Evolutionary conservation across 1,140 invertebrate species (phyloP), one percentile per base, ranked within the genome.

Genomic region (Octopus sinensis): DNA sequence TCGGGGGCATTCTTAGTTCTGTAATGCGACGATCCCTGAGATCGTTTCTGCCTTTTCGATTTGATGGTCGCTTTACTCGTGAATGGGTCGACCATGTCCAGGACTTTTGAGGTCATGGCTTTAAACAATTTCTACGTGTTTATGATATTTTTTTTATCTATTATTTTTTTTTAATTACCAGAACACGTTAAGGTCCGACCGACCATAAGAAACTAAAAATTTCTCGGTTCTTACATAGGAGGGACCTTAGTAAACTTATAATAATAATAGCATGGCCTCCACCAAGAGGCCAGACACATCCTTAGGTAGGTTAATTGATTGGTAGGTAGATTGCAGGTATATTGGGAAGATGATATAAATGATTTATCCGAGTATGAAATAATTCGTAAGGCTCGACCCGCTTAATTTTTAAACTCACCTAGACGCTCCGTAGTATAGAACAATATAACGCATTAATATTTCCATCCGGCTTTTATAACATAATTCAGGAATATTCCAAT

Each of bases 21-120:
- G 86, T 91, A 91, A 87, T 91, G 90, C 81, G 90, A 91, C 80
- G 90, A 91, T 81, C 90, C 90, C 84, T 91, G 90, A 84, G 89
- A 90, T 86, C 89, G 85, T 86, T 91, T 91, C 84, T 90, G 90
- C 84, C 91, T 91, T 86, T 90, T 90, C 56, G 89, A 87, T 86
- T 91, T 91, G 76, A 90, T 88, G 75, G 89, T 86, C 80, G 86
- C 86, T 84, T 91, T 91, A 80, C 85, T 89, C 30, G 89, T 87
- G 83, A 91, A 91, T 23, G 90, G 90, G 84, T 91, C 90, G 81
- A 91, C 89, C 78, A 87, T 88, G 83, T 90, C 89, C 78, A 86
- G 86, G 77, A 88, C 84, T 85, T 90, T 90, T 54, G 89, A 86
- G 79, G 89, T 86, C 90, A 91, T 91, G 62, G 75, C 68, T 53